Evolutionary conservation across 2,888 invertebrate species (phyloP), one percentile per base, ranked within the genome.

Genomic region (Ischnura elegans): DNA sequence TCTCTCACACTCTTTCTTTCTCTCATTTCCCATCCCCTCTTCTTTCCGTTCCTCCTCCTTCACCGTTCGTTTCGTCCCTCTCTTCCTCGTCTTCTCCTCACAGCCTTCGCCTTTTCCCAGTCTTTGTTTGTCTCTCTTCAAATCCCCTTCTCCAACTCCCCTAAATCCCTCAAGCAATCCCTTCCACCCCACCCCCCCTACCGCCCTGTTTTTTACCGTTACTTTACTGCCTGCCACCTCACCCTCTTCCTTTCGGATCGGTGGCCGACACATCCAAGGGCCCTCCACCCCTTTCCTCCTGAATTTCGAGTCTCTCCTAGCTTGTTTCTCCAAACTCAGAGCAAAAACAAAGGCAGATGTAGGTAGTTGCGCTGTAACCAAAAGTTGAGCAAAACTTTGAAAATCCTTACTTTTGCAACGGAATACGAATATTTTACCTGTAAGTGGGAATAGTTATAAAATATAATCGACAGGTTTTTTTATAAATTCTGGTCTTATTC

Each of bases 221-320:
- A 76, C 36, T 76, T 76, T 76, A 76, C 76, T 76, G 36, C 76
- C 10, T 76, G 29, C 36, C 76, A 13, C n/a, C 36, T 10, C 51
- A 13, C 51, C 51, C n/a, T 16, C 25, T 21, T 76, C 29, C 61
- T 19, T 51, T 13, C 21, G 61, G 25, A 76, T 29, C 36, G 76
- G 76, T n/a, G 21, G 76, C 36, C 36, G 76, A 29, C 76, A 36
- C 76, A 29, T 76, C 76, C 36, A 36, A 76, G 76, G 51, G 8
- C 51, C 51, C 51, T n/a, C n/a, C n/a, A n/a, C n/a, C n/a, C n/a
- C n/a, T n/a, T n/a, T n/a, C 25, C 6, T 0, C 36, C 76, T 76
- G 36, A 76, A 76, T 76, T 76, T 76, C 76, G 36, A 76, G 76
- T n/a, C n/a, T n/a, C n/a, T n/a, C n/a, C n/a, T n/a, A n/a, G n/a